Percentiles rank a stretch among this genome's conserved stretches.
These are phyloP conservation scores for Cheirogaleus medius DNA, from an alignment of 2,113 vertebrate genomes.

Conservation along the genomic window DNA sequence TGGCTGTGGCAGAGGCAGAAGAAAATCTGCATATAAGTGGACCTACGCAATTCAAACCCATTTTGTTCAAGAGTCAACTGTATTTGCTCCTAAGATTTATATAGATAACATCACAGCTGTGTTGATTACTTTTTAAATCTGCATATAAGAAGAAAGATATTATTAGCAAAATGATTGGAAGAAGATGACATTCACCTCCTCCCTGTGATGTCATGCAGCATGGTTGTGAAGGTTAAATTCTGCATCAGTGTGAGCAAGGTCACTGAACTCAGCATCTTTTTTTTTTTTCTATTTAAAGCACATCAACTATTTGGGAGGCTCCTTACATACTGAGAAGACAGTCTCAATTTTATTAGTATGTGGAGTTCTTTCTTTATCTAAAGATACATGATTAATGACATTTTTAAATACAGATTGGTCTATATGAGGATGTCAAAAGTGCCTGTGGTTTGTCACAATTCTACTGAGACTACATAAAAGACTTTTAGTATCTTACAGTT, in stretches of 20 bases:
- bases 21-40: not conserved
- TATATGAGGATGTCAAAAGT: not conserved
- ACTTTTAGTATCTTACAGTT: not conserved
- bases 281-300: not conserved
- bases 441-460: not conserved
- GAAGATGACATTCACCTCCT: not conserved
- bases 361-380: not conserved
- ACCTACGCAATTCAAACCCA: not conserved
- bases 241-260: not conserved
- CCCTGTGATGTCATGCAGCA: not conserved
- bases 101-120: constrained; percentile 53
- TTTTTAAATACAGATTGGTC: not conserved
- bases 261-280: not conserved
- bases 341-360: not conserved
- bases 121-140: constrained; percentile 49
- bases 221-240: constrained; percentile 20
- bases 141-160: constrained; percentile 33
- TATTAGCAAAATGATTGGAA: constrained; percentile 50
- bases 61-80: not conserved
- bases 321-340: not conserved
- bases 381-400: not conserved
- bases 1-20: not conserved
- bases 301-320: not conserved
- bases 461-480: not conserved
- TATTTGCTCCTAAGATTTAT: constrained; percentile 28